A percentile compares a stretch with the other conserved stretches of the same genome.
phyloP scores from a whole-genome alignment of 2,888 invertebrate species.

The Rhogogaster chlorosoma region DNA sequence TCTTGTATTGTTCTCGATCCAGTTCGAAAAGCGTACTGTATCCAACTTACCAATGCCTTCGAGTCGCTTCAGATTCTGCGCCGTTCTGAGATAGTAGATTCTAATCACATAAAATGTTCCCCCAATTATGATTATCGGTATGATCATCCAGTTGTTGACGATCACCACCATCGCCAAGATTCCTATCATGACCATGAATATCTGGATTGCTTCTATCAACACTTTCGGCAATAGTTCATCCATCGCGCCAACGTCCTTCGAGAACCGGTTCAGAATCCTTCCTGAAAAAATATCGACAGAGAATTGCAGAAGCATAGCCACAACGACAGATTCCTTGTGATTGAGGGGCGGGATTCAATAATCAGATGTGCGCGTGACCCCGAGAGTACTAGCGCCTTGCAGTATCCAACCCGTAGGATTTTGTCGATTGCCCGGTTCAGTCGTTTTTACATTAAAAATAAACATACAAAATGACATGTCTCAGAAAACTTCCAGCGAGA shows the following conservation, averaged over 20 bases:
- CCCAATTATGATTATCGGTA: conserved; percentile 82
- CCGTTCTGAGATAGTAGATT: conserved; percentile 83
- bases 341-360: too few species aligned
- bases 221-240: conserved; percentile 81
- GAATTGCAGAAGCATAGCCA: not conserved
- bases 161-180: conserved; percentile 78
- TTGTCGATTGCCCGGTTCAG: too few species aligned
- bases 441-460: too few species aligned
- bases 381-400: too few species aligned
- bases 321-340: too few species aligned
- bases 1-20: not conserved
- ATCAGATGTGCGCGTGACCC: too few species aligned
- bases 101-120: conserved; percentile 83
- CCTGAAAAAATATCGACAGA: conserved; percentile 67
- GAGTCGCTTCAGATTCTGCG: conserved; percentile 86
- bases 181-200: conserved; percentile 70
- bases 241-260: conserved; percentile 86
- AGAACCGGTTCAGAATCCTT: conserved; percentile 87
- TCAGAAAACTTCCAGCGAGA: too few species aligned
- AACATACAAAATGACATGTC: too few species aligned
- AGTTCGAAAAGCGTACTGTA: not conserved
- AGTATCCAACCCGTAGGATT: too few species aligned
- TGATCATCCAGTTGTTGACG: conserved; percentile 84
- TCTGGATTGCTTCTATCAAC: conserved; percentile 77
- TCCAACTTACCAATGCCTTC: conserved; percentile 79